These are phyloP conservation scores for Pollachius pollachius DNA, from an alignment of 2,113 vertebrate species.

Conservation along the genomic window DNA sequence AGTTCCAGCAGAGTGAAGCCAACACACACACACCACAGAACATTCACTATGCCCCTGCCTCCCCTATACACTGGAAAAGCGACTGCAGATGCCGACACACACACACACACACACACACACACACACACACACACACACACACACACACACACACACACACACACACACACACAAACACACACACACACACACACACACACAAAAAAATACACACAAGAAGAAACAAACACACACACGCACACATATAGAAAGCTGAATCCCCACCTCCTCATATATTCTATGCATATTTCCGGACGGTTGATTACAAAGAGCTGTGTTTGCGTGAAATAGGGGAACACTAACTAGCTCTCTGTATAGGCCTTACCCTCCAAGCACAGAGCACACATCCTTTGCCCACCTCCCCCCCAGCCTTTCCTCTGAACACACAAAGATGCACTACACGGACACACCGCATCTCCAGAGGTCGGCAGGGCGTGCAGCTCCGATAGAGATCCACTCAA, in stretches of 20 bases:
- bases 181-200: no score
- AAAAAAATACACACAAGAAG: no score
- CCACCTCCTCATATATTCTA: not conserved
- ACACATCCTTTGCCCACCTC: constrained; percentile 5
- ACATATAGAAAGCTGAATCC: not conserved
- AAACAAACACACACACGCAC: no score
- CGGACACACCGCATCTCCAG: not conserved
- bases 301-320: constrained; percentile 14
- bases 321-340: not conserved
- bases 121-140: not conserved
- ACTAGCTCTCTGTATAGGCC: constrained; percentile 2
- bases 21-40: not conserved
- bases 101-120: not conserved
- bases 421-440: not conserved
- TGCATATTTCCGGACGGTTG: no score
- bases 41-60: no score
- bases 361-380: not conserved
- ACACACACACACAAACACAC: not conserved
- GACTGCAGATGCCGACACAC: not conserved
- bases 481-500: constrained; percentile 34
- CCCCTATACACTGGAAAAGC: no score
- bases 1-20: no score
- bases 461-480: constrained; percentile 29
- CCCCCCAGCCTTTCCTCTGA: not conserved
- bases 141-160: not conserved